phyloP scores from a whole-genome alignment of 2,113 vertebrate species.

The Paramormyrops kingsleyae region DNA sequence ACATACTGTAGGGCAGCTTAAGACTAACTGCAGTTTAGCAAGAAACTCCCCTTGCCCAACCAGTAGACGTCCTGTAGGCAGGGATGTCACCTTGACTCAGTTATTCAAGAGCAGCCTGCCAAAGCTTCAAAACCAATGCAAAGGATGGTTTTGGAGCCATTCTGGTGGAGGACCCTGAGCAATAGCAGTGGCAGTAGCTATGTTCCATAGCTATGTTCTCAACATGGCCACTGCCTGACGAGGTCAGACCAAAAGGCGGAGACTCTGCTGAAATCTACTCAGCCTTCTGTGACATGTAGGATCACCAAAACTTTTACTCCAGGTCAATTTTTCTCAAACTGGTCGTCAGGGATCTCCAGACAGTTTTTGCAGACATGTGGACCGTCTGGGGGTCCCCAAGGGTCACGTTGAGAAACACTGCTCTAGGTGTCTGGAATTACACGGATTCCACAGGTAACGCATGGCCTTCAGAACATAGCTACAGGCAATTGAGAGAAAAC shows the following conservation, averaged over 20 bases:
- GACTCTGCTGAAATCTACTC: not conserved
- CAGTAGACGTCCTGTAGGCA: not conserved
- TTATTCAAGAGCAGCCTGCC: not conserved
- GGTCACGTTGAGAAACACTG: not conserved
- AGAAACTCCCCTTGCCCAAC: not conserved
- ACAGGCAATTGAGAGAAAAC: not conserved
- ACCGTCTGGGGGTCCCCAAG: not conserved
- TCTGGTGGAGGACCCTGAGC: not conserved
- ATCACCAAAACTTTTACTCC: not conserved
- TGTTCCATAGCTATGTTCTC: not conserved
- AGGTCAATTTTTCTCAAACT: not conserved
- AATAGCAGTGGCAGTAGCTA: not conserved
- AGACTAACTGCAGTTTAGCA: not conserved
- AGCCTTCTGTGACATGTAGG: not conserved
- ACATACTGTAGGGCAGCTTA: not conserved
- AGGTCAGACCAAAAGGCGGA: not conserved
- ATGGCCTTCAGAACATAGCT: not conserved
- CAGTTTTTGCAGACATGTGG: not conserved
- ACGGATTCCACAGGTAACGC: not conserved
- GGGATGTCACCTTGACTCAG: not conserved
- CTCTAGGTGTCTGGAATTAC: not conserved
- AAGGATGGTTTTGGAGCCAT: not conserved
- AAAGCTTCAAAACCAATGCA: not conserved
- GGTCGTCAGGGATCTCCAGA: not conserved
- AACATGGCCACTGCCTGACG: not conserved